A percentile compares a stretch with the other conserved stretches of the same genome.
Conservation (phyloP, 2,797 vertebrate species). For the Rhyacichthys aspro region DNA sequence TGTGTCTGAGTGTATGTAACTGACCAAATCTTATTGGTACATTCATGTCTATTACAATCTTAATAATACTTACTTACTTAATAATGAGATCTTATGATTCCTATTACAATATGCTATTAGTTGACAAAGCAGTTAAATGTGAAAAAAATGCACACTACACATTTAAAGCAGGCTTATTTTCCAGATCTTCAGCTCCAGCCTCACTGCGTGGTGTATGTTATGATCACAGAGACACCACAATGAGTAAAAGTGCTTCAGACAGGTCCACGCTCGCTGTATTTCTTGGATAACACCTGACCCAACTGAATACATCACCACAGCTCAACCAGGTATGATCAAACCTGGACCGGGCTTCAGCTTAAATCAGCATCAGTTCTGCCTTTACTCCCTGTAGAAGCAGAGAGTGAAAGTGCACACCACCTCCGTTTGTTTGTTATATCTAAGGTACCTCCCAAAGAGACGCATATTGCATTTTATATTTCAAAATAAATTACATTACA, state of each 20-base stretch:
- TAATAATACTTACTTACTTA: too few species aligned
- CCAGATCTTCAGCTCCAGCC: slow-evolving; percentile 30
- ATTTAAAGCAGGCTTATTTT: too few species aligned
- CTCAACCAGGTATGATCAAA: slow-evolving; percentile 68
- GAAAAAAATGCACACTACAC: too few species aligned
- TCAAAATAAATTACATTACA: slow-evolving; percentile 81
- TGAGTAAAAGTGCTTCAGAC: slow-evolving; percentile 63
- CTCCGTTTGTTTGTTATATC: slow-evolving; percentile 63
- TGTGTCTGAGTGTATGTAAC: too few species aligned
- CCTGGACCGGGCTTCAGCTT: slow-evolving; percentile 61
- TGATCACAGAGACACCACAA: slow-evolving; percentile 47
- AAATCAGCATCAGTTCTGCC: slow-evolving; percentile 65
- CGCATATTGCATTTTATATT: slow-evolving; percentile 77
- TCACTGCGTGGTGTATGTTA: slow-evolving; percentile 11
- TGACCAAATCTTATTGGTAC: too few species aligned
- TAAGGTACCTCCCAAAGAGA: slow-evolving; percentile 67
- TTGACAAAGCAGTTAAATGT: too few species aligned
- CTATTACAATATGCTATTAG: too few species aligned
- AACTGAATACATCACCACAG: slow-evolving; percentile 54
- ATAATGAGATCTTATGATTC: too few species aligned
- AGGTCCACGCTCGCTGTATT: slow-evolving; percentile 47
- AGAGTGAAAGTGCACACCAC: slow-evolving; percentile 40
- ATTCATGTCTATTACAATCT: too few species aligned
- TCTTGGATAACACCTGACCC: slow-evolving; percentile 67
- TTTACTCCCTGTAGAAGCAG: slow-evolving; percentile 40